These are phyloP conservation scores for Globodera rostochiensis DNA, from an alignment of 1,140 invertebrate species.

Conservation along the genomic window DNA sequence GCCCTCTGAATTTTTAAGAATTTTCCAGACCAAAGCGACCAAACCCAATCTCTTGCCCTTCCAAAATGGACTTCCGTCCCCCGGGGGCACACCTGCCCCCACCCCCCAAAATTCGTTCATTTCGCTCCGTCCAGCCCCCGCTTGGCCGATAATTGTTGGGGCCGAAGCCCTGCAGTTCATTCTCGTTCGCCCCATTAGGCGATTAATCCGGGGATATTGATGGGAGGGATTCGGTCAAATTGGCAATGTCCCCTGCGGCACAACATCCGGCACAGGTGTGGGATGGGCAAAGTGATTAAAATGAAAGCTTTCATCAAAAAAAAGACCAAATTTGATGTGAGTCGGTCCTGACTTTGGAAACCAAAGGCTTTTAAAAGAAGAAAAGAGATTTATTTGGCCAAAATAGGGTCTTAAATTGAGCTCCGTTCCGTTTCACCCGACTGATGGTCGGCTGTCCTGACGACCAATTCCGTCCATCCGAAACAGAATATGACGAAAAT, in stretches of 20 bases:
- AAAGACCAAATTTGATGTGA: too few species aligned
- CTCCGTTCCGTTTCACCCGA: too few species aligned
- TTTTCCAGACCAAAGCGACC: background rate
- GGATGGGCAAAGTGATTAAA: background rate
- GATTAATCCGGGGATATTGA: slow-evolving; percentile 13
- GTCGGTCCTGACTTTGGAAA: too few species aligned
- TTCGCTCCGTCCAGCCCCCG: background rate
- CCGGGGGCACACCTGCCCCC: background rate
- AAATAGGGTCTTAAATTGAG: too few species aligned
- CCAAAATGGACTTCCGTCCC: background rate
- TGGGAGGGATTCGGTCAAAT: slow-evolving; percentile 6
- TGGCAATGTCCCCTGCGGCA: slow-evolving; percentile 2
- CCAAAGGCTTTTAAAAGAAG: too few species aligned
- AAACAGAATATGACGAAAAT: too few species aligned
- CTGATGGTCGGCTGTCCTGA: too few species aligned
- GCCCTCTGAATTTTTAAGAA: background rate
- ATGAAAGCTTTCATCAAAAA: too few species aligned
- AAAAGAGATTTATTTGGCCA: too few species aligned
- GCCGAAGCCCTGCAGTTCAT: background rate
- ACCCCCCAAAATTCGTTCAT: background rate
- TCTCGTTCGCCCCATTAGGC: slow-evolving; percentile 9
- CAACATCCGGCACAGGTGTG: background rate
- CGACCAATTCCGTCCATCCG: too few species aligned
- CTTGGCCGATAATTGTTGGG: slow-evolving; percentile 12
- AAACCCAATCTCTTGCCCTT: background rate